Evolutionary conservation across 2,113 vertebrate species (phyloP), one percentile per base, ranked within the genome.

Genomic region (Scomber colias): DNA sequence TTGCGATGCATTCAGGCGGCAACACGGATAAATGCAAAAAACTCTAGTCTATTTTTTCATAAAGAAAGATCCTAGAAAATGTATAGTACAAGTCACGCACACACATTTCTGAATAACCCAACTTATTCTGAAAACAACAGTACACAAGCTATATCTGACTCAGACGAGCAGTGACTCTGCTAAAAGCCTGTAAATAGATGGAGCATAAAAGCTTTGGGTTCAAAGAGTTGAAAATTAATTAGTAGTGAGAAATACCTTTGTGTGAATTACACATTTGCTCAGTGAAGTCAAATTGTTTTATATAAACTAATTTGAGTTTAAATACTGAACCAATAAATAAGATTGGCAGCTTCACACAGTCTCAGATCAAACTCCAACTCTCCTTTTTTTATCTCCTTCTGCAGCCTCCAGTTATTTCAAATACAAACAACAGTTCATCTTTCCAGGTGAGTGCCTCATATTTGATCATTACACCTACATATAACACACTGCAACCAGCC

Each of bases 341-440:
- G 6, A 44, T 24, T 55, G 10, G 19, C 50, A 49, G 53, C 13
- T 21, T 46, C 31, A 53, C 40, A 12, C 61, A 31, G n/a, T 53
- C 14, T 50, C 51, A 64, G n/a, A 65, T 9, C 24, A 27, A 27
- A 27, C 24, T 27, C 24, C 24, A 27, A 27, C 24, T 27, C 24
- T 27, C 24, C 53, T 82, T 31, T 15, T 70, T 71, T 78, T 68
- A 17, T 79, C 92, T 84, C 89, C 74, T 89, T 49, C 92, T 49
- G 77, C 91, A 99, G 98, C 97, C 14, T 97, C 98, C 89, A 97
- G 99, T 93, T 99, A 99, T 89, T 99, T 98, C 94, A 99, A 99
- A 90, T 99, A 97, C 95, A 99, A 99, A 91, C 98, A 99, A 81
- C 98, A 99, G 93, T 99, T 99, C 95, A 98, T 99, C 92, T 99